Conservation (phyloP, 1,140 invertebrate genomes). For the Arion vulgaris region DNA sequence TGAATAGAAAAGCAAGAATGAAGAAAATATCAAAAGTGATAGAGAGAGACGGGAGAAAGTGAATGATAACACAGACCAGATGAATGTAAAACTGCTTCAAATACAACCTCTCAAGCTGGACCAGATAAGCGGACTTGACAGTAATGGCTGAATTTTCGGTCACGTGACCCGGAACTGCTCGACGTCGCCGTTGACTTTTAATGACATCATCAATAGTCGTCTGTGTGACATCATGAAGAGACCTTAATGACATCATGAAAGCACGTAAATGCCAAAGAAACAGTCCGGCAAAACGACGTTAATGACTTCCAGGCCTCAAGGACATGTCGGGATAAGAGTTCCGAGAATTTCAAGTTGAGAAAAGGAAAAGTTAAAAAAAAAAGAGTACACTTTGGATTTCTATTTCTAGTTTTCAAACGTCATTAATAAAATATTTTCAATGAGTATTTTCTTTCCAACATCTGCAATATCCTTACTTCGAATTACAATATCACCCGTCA, state of each 20-base stretch:
- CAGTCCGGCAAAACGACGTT: constrained; percentile 14
- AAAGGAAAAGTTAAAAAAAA: too few relatives aligned
- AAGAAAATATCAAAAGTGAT: constrained; percentile 20
- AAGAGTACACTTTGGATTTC: too few relatives aligned
- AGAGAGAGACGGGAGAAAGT: constrained; percentile 17
- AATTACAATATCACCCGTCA: too few relatives aligned
- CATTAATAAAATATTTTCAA: too few relatives aligned
- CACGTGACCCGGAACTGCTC: constrained; percentile 26
- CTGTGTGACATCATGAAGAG: constrained; percentile 19
- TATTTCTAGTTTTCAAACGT: too few relatives aligned
- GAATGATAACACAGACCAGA: background rate
- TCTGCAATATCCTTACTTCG: too few relatives aligned
- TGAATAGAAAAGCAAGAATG: background rate
- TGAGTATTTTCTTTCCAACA: too few relatives aligned
- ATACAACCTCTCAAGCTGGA: background rate
- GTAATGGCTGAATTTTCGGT: constrained; percentile 20
- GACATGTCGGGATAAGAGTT: background rate
- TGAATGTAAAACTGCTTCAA: background rate
- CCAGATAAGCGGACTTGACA: constrained; percentile 23
- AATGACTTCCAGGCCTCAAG: constrained; percentile 8
- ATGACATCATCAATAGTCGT: constrained; percentile 19
- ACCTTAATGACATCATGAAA: constrained; percentile 21
- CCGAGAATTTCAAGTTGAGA: background rate
- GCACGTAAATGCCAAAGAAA: constrained; percentile 5
- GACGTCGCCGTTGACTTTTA: constrained; percentile 23